These are phyloP conservation scores for Grapholita molesta DNA, from an alignment of 1,140 invertebrate species.

Conservation along the genomic window DNA sequence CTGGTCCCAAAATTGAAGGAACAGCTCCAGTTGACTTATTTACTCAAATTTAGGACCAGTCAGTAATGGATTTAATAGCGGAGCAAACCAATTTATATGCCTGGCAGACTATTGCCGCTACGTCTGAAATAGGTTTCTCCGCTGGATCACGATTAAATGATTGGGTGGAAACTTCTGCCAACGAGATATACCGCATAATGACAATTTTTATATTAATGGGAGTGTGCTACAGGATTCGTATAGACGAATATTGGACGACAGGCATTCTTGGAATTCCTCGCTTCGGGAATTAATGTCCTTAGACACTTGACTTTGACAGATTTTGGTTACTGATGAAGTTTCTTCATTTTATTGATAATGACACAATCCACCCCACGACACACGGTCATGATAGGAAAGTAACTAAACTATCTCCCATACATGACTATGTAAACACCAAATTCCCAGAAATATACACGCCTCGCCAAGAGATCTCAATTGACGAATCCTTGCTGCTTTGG, in stretches of 20 bases:
- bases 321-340: conserved; percentile 17
- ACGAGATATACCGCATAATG: background rate
- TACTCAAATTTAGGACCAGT: background rate
- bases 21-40: background rate
- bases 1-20: conserved; percentile 4
- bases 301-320: too few species aligned
- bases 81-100: background rate
- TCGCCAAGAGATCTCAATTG: conserved; percentile 20
- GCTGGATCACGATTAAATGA: background rate
- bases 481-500: conserved; percentile 29
- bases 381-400: conserved; percentile 2
- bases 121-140: background rate
- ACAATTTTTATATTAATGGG: background rate
- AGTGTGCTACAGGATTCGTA: background rate
- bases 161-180: background rate
- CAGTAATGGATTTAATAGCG: background rate
- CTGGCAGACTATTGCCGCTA: background rate
- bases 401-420: conserved; percentile 20
- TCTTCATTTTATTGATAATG: conserved; percentile 25
- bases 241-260: conserved; percentile 18
- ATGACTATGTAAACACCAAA: conserved; percentile 23
- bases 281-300: conserved; percentile 14
- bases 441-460: conserved; percentile 2
- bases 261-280: conserved; percentile 15
- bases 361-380: background rate